Evolutionary conservation across 2,113 vertebrate species (phyloP).

Genomic region (Gnathonemus longibarbis): DNA sequence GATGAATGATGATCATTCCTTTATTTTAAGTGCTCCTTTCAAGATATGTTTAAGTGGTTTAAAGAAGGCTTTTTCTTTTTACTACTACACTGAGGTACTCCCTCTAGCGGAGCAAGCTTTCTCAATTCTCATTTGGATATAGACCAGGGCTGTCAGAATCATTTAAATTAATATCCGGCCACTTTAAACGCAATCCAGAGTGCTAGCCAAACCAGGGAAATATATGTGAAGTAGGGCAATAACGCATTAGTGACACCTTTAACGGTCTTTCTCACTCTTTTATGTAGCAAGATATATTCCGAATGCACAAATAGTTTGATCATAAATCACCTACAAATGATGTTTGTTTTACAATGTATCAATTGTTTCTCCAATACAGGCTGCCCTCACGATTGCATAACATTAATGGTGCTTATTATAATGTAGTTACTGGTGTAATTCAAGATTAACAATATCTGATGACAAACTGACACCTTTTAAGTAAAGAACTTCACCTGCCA

Average conservation of each 20-base stretch:
- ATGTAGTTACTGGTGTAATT: background rate
- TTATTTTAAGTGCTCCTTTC: background rate
- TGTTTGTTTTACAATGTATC: slow-evolving; percentile 1
- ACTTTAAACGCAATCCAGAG: background rate
- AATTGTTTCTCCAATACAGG: background rate
- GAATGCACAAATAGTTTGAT: background rate
- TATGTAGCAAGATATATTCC: background rate
- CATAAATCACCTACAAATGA: background rate
- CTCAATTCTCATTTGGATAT: background rate
- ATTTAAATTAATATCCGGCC: background rate
- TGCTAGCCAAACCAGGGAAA: background rate
- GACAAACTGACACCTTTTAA: background rate
- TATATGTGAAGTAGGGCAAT: background rate
- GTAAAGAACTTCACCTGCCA: background rate
- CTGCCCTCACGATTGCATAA: background rate
- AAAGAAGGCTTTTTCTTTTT: background rate
- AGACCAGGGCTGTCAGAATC: background rate
- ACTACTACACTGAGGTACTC: background rate
- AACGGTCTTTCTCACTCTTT: background rate
- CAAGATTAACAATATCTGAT: background rate
- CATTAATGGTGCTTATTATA: background rate
- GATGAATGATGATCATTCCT: background rate
- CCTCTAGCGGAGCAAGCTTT: background rate
- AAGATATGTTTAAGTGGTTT: background rate
- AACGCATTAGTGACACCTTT: background rate